These are phyloP conservation scores for Zaprionus vittiger DNA, from an alignment of 1,140 invertebrate species.

Conservation along the genomic window DNA sequence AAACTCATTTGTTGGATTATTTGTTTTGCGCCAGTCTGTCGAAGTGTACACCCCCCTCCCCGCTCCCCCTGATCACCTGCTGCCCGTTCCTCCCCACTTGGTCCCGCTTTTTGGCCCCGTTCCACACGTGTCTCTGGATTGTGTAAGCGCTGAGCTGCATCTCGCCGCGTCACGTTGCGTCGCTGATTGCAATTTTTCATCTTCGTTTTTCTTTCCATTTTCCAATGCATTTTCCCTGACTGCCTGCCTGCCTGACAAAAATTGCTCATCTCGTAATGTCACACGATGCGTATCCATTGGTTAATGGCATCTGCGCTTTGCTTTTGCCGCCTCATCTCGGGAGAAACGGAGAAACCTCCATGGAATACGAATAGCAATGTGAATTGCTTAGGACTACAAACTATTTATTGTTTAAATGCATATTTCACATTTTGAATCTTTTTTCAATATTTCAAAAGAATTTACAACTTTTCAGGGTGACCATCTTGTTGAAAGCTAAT, in stretches of 20 bases:
- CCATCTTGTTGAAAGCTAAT: not conserved
- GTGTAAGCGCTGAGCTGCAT: not conserved
- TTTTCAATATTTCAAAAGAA: not conserved
- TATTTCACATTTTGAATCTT: not conserved
- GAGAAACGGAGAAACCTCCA: not conserved
- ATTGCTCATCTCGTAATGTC: conserved; percentile 18
- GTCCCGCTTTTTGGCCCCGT: not conserved
- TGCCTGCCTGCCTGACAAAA: conserved; percentile 5
- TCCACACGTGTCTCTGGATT: conserved; percentile 7
- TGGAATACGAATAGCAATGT: not conserved
- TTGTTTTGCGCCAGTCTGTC: conserved; percentile 2
- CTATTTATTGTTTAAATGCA: not conserved
- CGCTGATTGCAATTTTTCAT: conserved; percentile 6
- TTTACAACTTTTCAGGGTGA: not conserved
- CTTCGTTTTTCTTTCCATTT: not conserved
- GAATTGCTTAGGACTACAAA: not conserved
- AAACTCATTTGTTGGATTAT: conserved; percentile 2
- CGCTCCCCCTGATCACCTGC: not conserved
- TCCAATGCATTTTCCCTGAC: conserved; percentile 13
- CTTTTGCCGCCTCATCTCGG: conserved; percentile 5
- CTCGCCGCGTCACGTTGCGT: conserved; percentile 2
- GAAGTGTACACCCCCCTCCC: not conserved
- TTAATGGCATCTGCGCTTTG: conserved; percentile 1
- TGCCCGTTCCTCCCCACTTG: not conserved
- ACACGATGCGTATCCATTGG: conserved; percentile 21